A percentile compares a stretch with the other conserved stretches of the same genome.
Conservation (phyloP, 2,797 vertebrate genomes). For the Cygnus olor region DNA sequence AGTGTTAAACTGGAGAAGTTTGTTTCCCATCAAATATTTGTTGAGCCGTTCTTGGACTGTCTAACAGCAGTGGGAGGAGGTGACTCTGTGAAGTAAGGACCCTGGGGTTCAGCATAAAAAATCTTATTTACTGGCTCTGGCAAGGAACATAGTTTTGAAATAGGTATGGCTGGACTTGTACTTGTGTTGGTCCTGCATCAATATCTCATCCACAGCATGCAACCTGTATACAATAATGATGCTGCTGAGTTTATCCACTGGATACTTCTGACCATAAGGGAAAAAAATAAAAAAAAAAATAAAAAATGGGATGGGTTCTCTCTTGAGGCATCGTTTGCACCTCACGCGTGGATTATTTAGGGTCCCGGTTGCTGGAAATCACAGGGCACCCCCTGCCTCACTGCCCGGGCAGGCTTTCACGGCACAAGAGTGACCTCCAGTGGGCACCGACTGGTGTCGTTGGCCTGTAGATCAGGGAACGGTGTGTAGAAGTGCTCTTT, state of each 20-base stretch:
- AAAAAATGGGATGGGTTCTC: background rate
- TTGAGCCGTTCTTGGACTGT: background rate
- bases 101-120: background rate
- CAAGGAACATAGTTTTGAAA: background rate
- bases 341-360: accelerated
- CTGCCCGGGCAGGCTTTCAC: background rate
- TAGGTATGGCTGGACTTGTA: background rate
- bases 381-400: background rate
- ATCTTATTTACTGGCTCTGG: background rate
- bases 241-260: background rate
- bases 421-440: conserved; percentile 71
- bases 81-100: background rate
- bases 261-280: background rate
- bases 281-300: background rate
- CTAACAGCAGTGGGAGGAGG: background rate
- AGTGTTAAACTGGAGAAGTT: background rate
- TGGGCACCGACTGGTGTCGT: conserved; percentile 1
- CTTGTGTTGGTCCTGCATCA: background rate
- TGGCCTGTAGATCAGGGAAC: background rate
- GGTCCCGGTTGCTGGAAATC: background rate
- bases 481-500: background rate
- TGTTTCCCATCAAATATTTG: background rate
- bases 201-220: background rate
- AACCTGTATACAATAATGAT: background rate
- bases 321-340: accelerated